A percentile compares a stretch with the other conserved stretches of the same genome.
phyloP scores from a whole-genome alignment of 2,113 vertebrate species.

The Puntigrus tetrazona region DNA sequence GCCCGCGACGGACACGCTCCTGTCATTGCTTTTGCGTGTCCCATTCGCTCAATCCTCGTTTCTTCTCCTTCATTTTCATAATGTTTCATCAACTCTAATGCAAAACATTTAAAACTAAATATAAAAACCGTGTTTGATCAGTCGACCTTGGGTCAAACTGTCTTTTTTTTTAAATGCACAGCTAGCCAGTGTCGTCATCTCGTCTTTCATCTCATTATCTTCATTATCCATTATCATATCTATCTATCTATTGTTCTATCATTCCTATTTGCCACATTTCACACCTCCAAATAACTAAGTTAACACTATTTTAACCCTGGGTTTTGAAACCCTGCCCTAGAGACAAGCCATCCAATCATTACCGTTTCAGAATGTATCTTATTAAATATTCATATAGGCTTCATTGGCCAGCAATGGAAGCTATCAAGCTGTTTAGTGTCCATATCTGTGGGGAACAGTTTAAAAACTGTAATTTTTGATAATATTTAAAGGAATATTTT shows the following conservation, averaged over 20 bases:
- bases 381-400: conserved; percentile 1
- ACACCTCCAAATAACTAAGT: neutral
- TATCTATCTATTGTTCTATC: neutral
- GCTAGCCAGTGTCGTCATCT: neutral
- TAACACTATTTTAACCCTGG: neutral
- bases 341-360: neutral
- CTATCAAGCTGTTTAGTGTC: neutral
- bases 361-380: neutral
- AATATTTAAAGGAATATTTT: neutral
- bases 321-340: neutral
- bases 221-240: neutral
- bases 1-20: conserved; percentile 62
- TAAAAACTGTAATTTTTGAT: conserved; percentile 7
- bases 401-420: neutral
- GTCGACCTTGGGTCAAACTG: neutral
- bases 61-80: conserved; percentile 46
- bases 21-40: conserved; percentile 64
- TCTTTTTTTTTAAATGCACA: neutral
- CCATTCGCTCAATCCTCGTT: conserved; percentile 41
- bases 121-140: neutral
- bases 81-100: conserved; percentile 14
- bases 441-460: neutral
- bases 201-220: neutral
- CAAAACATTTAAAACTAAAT: neutral
- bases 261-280: no score